These are phyloP conservation scores for Unio pictorum DNA, from an alignment of 2,888 invertebrate genomes.

Conservation along the genomic window DNA sequence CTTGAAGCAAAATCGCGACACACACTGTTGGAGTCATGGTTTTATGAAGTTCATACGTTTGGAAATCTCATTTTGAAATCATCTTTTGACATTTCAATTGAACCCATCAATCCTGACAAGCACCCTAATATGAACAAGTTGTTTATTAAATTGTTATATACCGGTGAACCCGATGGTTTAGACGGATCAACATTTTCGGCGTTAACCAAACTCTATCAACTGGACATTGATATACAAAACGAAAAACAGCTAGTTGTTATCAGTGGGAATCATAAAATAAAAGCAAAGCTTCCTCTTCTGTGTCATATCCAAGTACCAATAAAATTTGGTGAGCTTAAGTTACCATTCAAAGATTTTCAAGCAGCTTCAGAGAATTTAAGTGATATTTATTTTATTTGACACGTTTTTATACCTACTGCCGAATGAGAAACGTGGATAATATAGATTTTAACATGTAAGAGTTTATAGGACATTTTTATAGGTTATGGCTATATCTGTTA, in stretches of 20 bases:
- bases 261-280: constrained; percentile 22
- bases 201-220: constrained; percentile 31
- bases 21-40: constrained; percentile 36
- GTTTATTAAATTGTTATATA: constrained; percentile 34
- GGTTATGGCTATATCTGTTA: too few species aligned
- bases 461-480: too few species aligned
- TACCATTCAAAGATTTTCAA: background rate
- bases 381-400: too few species aligned
- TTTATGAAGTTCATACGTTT: constrained; percentile 32
- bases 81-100: constrained; percentile 36
- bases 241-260: constrained; percentile 26
- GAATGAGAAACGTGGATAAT: too few species aligned
- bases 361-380: too few species aligned
- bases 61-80: constrained; percentile 32
- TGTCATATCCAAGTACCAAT: constrained; percentile 44
- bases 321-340: constrained; percentile 40
- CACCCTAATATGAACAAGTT: constrained; percentile 45
- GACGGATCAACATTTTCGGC: constrained; percentile 10
- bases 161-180: constrained; percentile 14
- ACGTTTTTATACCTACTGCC: too few species aligned
- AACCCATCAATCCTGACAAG: constrained; percentile 37
- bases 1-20: constrained; percentile 4
- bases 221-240: constrained; percentile 29
- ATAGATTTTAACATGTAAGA: too few species aligned
- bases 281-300: constrained; percentile 20